Evolutionary conservation across 2,797 vertebrate species (phyloP).

Genomic region (Falco columbarius): DNA sequence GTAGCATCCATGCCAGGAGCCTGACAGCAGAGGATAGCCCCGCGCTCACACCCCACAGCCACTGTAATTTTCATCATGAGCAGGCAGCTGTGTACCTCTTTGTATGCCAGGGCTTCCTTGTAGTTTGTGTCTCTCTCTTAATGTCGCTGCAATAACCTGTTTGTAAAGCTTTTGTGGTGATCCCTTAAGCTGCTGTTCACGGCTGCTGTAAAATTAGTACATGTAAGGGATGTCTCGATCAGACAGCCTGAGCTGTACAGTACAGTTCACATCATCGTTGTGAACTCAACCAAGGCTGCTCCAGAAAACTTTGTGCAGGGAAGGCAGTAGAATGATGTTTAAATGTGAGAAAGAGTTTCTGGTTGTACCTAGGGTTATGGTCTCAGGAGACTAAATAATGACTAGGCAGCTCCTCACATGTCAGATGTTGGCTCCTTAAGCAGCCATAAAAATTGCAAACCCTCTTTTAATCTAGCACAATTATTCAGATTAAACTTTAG

Average conservation of each 20-base stretch:
- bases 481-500: background rate
- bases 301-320: background rate
- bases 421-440: background rate
- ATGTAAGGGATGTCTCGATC: background rate
- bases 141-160: background rate
- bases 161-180: background rate
- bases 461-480: background rate
- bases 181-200: background rate
- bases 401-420: background rate
- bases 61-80: background rate
- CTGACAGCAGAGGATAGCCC: background rate
- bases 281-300: background rate
- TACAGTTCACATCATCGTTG: background rate
- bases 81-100: background rate
- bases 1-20: fast-evolving
- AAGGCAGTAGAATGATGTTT: background rate
- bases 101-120: background rate
- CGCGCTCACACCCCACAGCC: background rate
- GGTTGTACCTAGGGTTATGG: background rate
- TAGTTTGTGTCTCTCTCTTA: background rate
- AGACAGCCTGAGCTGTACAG: background rate
- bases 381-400: background rate
- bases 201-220: background rate
- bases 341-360: background rate
- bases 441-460: background rate